Evolutionary conservation across 2,888 invertebrate genomes (phyloP).

Genomic region (Caenorhabditis doughertyi): DNA sequence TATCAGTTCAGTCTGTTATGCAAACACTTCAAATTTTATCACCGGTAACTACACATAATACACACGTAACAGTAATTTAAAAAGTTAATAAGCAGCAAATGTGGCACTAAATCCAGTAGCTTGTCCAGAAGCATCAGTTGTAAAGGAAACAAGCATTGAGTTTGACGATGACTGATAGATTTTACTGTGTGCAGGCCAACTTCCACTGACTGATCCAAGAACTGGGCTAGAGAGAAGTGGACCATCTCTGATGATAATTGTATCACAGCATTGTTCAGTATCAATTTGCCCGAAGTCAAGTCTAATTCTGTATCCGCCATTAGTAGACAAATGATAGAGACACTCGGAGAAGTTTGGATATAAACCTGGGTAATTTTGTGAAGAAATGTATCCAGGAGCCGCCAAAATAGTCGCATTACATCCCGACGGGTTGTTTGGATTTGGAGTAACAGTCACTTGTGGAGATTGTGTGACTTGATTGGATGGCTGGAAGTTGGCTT

Average conservation of each 20-base stretch:
- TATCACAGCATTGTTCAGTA: slow-evolving; percentile 65
- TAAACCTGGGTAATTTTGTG: slow-evolving; percentile 53
- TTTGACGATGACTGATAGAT: slow-evolving; percentile 46
- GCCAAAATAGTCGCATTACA: slow-evolving; percentile 49
- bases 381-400: slow-evolving; percentile 58
- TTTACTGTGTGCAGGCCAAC: slow-evolving; percentile 24
- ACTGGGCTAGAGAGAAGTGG: slow-evolving; percentile 38
- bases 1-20: slow-evolving; percentile 10
- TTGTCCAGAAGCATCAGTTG: slow-evolving; percentile 56
- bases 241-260: slow-evolving; percentile 56
- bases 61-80: background rate
- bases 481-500: slow-evolving; percentile 54
- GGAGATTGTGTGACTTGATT: slow-evolving; percentile 33
- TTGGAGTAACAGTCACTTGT: slow-evolving; percentile 56
- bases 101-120: slow-evolving; percentile 54
- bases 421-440: slow-evolving; percentile 53
- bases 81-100: slow-evolving; percentile 38
- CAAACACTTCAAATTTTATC: slow-evolving; percentile 13
- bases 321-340: slow-evolving; percentile 51
- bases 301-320: slow-evolving; percentile 43
- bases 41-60: slow-evolving; percentile 25
- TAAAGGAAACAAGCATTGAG: slow-evolving; percentile 56
- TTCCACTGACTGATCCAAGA: slow-evolving; percentile 54
- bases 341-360: slow-evolving; percentile 62
- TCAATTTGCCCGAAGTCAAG: slow-evolving; percentile 40